A percentile compares a stretch with the other conserved stretches of the same genome.
Evolutionary conservation across 1,140 invertebrate species (phyloP).

Genomic region (Lordiphosa clarofinis): DNA sequence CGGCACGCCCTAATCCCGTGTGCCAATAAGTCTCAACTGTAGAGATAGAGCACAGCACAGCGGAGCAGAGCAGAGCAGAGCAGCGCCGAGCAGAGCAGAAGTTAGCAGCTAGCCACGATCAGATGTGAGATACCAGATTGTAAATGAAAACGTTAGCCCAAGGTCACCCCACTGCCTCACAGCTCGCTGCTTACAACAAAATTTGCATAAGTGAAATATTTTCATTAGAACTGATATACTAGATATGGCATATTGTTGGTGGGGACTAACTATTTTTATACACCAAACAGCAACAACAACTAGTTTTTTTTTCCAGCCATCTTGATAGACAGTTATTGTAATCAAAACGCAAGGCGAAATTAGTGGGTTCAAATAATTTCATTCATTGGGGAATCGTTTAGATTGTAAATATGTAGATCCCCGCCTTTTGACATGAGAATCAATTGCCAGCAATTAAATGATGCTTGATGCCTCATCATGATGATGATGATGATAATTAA

Average conservation of each 20-base stretch:
- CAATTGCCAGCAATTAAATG: slow-evolving; percentile 40
- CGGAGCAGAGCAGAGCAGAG: too few relatives aligned
- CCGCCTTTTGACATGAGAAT: too few relatives aligned
- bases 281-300: too few relatives aligned
- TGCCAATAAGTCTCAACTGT: slow-evolving; percentile 1
- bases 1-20: slow-evolving; percentile 16
- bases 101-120: slow-evolving; percentile 9
- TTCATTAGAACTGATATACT: slow-evolving; percentile 38
- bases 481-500: slow-evolving; percentile 22
- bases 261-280: too few relatives aligned
- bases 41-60: not conserved
- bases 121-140: slow-evolving; percentile 48
- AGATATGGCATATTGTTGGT: not conserved
- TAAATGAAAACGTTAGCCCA: slow-evolving; percentile 58
- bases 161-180: slow-evolving; percentile 30
- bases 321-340: not conserved
- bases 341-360: slow-evolving; percentile 15
- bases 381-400: slow-evolving; percentile 3
- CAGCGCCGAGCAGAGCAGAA: too few relatives aligned
- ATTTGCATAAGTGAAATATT: slow-evolving; percentile 50
- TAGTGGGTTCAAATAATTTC: not conserved
- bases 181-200: not conserved
- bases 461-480: slow-evolving; percentile 17
- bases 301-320: slow-evolving; percentile 16
- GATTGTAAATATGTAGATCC: too few relatives aligned